Conservation (phyloP, 2,797 vertebrate genomes). For the Sebastes melanostomus region DNA sequence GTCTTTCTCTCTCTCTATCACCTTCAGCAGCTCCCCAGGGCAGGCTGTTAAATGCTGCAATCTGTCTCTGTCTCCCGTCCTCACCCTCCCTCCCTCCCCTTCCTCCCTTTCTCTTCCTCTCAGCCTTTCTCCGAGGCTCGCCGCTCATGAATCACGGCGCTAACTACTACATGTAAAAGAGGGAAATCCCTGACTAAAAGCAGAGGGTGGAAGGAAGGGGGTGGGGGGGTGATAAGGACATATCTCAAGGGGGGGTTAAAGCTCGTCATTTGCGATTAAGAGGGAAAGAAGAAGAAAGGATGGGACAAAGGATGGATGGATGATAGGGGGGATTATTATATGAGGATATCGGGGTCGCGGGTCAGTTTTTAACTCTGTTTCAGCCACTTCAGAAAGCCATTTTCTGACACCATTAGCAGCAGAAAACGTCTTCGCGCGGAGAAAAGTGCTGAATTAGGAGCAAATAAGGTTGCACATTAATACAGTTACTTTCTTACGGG, state of each 20-base stretch:
- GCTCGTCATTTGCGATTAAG: slow-evolving; percentile 43
- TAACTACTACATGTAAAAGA: slow-evolving; percentile 72
- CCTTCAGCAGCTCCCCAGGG: slow-evolving; percentile 80
- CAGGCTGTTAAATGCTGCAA: slow-evolving; percentile 83
- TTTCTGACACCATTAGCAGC: neutral
- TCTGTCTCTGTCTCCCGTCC: slow-evolving; percentile 78
- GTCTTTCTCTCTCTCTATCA: slow-evolving; percentile 68
- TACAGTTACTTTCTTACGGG: slow-evolving; percentile 35
- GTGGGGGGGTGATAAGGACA: slow-evolving; percentile 28
- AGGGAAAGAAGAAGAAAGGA: slow-evolving; percentile 12
- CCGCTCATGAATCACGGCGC: slow-evolving; percentile 73
- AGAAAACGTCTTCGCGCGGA: neutral
- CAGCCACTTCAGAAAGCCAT: slow-evolving; percentile 3
- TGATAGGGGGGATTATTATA: slow-evolving; percentile 32
- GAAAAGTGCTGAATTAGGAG: slow-evolving; percentile 9
- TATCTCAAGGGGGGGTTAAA: slow-evolving; percentile 52
- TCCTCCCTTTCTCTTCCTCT: slow-evolving; percentile 20
- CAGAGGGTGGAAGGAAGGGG: slow-evolving; percentile 5
- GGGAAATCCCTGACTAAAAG: slow-evolving; percentile 67
- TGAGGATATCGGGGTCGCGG: neutral
- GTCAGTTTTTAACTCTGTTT: slow-evolving; percentile 43
- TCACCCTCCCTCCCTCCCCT: slow-evolving; percentile 18
- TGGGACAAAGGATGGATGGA: slow-evolving; percentile 32
- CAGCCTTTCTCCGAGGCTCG: slow-evolving; percentile 41
- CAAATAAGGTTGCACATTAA: neutral